A percentile compares a stretch with the other conserved stretches of the same genome.
phyloP scores from a whole-genome alignment of 2,797 vertebrate genomes.

The Chloroceryle amazona region DNA sequence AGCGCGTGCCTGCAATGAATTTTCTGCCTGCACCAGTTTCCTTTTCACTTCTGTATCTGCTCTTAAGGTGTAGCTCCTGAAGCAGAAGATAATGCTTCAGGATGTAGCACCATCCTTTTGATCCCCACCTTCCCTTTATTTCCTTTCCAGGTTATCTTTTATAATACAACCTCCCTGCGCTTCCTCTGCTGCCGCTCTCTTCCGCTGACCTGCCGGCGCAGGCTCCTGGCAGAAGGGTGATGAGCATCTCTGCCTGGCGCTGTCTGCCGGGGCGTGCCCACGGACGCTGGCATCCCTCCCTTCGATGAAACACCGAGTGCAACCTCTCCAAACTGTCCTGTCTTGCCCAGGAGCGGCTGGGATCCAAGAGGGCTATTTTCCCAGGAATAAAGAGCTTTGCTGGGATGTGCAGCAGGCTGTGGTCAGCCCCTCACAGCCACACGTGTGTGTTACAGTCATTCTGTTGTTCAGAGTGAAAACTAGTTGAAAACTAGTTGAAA shows the following conservation, averaged over 20 bases:
- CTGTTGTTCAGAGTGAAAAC: background rate
- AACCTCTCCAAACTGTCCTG: background rate
- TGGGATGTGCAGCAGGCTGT: background rate
- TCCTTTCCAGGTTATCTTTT: background rate
- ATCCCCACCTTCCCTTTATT: background rate
- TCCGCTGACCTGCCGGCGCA: fast-evolving
- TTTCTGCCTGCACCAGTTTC: background rate
- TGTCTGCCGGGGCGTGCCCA: fast-evolving
- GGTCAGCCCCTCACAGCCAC: background rate
- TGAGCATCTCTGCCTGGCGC: background rate
- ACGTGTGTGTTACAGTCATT: background rate
- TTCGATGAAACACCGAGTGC: background rate
- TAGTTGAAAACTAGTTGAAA: background rate
- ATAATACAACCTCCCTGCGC: fast-evolving
- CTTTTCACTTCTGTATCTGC: background rate
- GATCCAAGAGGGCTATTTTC: constrained; percentile 25
- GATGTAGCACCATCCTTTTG: background rate
- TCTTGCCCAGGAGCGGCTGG: constrained; percentile 28
- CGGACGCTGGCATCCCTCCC: background rate
- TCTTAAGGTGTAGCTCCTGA: background rate
- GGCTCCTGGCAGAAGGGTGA: background rate
- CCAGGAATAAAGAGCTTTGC: constrained; percentile 33
- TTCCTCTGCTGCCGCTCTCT: background rate
- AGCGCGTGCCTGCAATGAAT: fast-evolving
- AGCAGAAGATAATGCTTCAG: background rate